phyloP scores from a whole-genome alignment of 2,113 vertebrate genomes.

The Dasyornis broadbenti region DNA sequence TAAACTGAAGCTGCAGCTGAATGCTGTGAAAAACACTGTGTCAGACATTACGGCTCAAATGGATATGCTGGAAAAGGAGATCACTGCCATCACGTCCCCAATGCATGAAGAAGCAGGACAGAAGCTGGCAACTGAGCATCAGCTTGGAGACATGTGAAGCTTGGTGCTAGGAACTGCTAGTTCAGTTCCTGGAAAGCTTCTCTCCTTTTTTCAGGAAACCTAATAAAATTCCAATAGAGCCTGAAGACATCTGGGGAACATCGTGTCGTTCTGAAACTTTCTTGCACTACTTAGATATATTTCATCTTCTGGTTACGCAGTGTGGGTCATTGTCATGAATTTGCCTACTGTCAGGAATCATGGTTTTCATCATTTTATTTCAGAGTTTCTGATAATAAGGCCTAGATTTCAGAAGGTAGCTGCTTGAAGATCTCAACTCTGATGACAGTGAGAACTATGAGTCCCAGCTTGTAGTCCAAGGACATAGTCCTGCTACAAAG shows the following conservation, averaged over 20 bases:
- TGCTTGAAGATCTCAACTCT: background rate
- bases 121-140: background rate
- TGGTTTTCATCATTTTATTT: background rate
- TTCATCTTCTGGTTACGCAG: background rate
- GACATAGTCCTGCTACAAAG: background rate
- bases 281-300: background rate
- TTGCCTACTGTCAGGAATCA: background rate
- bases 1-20: constrained; percentile 64
- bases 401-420: background rate
- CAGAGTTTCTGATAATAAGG: background rate
- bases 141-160: background rate
- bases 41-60: constrained; percentile 62
- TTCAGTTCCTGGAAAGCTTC: background rate
- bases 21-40: constrained; percentile 56
- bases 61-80: constrained; percentile 63
- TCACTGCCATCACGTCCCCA: constrained; percentile 38
- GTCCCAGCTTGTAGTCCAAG: background rate
- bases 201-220: background rate
- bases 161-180: background rate
- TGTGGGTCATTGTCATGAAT: background rate
- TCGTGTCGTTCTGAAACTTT: background rate
- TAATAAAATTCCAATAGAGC: background rate
- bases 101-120: background rate
- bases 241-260: background rate
- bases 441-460: background rate